Conservation (phyloP, 2,888 invertebrate species). For the Theretra japonica region DNA sequence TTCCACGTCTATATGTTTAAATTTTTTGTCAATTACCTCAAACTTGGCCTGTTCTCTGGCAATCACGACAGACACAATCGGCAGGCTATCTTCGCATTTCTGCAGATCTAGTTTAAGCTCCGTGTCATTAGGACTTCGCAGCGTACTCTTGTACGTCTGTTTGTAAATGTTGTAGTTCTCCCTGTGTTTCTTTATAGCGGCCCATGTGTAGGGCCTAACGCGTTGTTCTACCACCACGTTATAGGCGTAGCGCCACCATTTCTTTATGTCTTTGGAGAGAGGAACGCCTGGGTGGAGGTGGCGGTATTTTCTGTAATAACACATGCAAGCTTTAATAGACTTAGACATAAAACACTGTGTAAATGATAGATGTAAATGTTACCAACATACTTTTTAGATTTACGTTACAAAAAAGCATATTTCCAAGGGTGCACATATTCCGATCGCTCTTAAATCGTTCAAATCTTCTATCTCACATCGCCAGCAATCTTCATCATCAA, state of each 20-base stretch:
- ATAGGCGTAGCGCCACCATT: slow-evolving; percentile 92
- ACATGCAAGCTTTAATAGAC: too few species aligned
- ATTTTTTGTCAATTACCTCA: too few species aligned
- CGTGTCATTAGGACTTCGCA: slow-evolving; percentile 89
- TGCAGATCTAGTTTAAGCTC: slow-evolving; percentile 89
- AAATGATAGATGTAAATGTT: too few species aligned
- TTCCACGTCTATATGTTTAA: too few species aligned
- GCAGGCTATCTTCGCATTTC: slow-evolving; percentile 89
- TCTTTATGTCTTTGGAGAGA: slow-evolving; percentile 83
- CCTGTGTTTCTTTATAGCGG: slow-evolving; percentile 87
- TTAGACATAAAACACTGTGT: too few species aligned
- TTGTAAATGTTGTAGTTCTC: slow-evolving; percentile 89
- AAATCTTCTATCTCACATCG: too few species aligned
- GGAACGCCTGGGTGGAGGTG: slow-evolving; percentile 86
- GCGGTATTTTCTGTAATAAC: slow-evolving; percentile 82
- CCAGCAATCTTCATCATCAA: not conserved
- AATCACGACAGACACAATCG: slow-evolving; percentile 90
- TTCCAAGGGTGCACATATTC: too few species aligned
- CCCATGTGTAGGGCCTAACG: slow-evolving; percentile 90
- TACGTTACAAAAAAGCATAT: too few species aligned
- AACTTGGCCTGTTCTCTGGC: slow-evolving; percentile 92
- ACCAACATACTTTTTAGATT: too few species aligned
- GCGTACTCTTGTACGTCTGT: slow-evolving; percentile 87
- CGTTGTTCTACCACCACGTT: slow-evolving; percentile 89
- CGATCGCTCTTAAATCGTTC: too few species aligned